Base-by-base conservation (phyloP, 2,113 vertebrate species). In the Neomonachus schauinslandi region DNA sequence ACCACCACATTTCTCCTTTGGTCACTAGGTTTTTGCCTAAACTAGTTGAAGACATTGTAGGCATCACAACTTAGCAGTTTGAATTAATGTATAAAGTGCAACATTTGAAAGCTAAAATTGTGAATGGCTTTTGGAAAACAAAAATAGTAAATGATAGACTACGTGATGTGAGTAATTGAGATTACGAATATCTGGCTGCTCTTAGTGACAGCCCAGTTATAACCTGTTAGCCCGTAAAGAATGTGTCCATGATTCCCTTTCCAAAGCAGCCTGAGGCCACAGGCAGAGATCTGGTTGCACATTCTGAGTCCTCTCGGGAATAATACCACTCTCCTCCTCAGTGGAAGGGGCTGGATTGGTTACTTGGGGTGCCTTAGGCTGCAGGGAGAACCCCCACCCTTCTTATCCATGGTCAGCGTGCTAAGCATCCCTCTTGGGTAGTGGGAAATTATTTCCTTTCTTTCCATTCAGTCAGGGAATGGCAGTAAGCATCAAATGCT, bases 371-470 rank as follows among this genome's bases (percentile, higher is more conserved):
- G 9, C 22, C 26, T 88, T 9, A 39, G 39, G 19, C 7, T 61
- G 5, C 10, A 65, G 18, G 53, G 26, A 49, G 3, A 7, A 63
- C 7, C 42, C 22, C 14, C 16, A 14, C 1, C 5, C 6, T 33
- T 53, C 12, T 8, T n/a, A 8, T 28, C 15, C 6, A 5, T 1
- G 0, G 5, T 31, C 36, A 49, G 1, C 1, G 7, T 9, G 31
- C 51, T 71, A 18, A 26, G 1, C 8, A 18, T 28, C 31, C 31
- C 24, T 74, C 12, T 11, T 53, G 4, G 22, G 6, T 4, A 42
- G 31, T 71, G 19, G 53, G 5, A 88, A 74, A 63, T 36, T 22
- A 77, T 19, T 84, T 92, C 14, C 19, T 69, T 72, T 69, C 33
- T 95, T 84, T 36, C 61, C 69, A 31, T 51, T 26, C 7, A 51